Base-by-base conservation (phyloP, 2,113 vertebrate genomes). In the Antennarius striatus region DNA sequence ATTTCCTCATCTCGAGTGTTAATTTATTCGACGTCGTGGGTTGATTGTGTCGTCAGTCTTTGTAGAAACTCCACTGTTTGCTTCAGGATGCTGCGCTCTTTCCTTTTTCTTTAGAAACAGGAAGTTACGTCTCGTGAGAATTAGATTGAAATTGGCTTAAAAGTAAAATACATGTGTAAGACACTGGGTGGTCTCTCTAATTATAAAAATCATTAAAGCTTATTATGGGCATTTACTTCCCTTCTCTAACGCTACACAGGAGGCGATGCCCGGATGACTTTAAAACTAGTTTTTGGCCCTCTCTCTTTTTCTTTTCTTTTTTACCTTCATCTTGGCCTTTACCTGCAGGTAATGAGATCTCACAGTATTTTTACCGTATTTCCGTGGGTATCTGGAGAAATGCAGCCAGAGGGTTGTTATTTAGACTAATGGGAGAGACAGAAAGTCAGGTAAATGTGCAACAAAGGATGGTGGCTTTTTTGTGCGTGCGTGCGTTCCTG, bases 341-440 rank as follows among this genome's bases (percentile, higher is more conserved):
- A 63, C 54, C 79, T 82, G 57, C 60, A 58, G 63, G 51, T 86
- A 77, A 76, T 77, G 60, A 69, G 51, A 56, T 50, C 51, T 76
- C 48, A 10, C 42, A 39, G 51, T 66, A 16, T 71, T 75, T 47
- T 54, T 60, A 50, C 57, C 5, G 49, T 56, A 8, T 74, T 79
- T 56, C 67, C 56, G 11, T 60, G 32, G 32, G 7, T 36, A 7
- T 36, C 32, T 36, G 56, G 58, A 73, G 71, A 71, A 52, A 47
- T 40, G 39, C 58, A 42, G 59, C 68, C 48, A 10, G 30, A 63
- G 43, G 60, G 51, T 60, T 79, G 60, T 74, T 83, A 61, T 61
- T 77, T 56, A 79, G 40, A 73, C 59, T 79, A 77, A 83, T 71
- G 56, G 54, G 22, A 13, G 32, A 69, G 56, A 59, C 63, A 43